Percentiles rank a stretch among this genome's conserved stretches.
phyloP scores from a whole-genome alignment of 2,888 invertebrate species.

The Aphidoletes aphidimyza region DNA sequence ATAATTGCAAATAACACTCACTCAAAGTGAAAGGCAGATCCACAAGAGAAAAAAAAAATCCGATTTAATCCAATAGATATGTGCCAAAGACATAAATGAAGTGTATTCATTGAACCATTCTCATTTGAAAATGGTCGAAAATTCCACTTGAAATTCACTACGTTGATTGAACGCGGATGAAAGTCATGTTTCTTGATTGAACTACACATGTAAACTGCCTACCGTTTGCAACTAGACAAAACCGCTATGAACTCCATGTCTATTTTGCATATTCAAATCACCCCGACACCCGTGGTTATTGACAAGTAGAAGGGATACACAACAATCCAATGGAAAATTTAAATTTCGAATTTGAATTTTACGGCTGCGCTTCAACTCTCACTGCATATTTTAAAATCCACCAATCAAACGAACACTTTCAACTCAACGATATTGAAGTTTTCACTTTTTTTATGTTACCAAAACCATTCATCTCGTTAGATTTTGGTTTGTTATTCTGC shows the following conservation, averaged over 20 bases:
- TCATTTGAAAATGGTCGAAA: neutral
- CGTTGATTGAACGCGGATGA: neutral
- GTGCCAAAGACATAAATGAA: neutral
- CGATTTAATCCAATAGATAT: constrained; percentile 2
- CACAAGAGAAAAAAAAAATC: constrained; percentile 30
- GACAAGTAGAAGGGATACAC: constrained; percentile 41
- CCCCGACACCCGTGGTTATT: neutral
- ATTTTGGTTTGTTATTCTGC: neutral
- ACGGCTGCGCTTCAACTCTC: constrained; percentile 15
- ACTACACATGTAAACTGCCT: neutral
- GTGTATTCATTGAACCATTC: neutral
- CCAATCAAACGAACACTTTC: neutral
- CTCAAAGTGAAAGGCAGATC: neutral
- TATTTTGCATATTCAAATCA: constrained; percentile 53
- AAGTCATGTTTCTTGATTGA: neutral
- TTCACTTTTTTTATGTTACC: too few relatives aligned
- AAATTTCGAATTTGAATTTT: constrained; percentile 40
- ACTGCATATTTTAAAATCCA: neutral
- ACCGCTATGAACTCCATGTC: neutral
- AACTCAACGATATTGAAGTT: neutral
- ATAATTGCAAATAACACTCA: constrained; percentile 54
- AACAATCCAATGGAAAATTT: constrained; percentile 20
- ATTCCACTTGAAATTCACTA: neutral
- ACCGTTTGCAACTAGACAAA: neutral
- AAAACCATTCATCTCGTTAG: too few relatives aligned